A percentile compares a stretch with the other conserved stretches of the same genome.
phyloP scores from a whole-genome alignment of 2,113 vertebrate species.

The Nyctereutes procyonoides region DNA sequence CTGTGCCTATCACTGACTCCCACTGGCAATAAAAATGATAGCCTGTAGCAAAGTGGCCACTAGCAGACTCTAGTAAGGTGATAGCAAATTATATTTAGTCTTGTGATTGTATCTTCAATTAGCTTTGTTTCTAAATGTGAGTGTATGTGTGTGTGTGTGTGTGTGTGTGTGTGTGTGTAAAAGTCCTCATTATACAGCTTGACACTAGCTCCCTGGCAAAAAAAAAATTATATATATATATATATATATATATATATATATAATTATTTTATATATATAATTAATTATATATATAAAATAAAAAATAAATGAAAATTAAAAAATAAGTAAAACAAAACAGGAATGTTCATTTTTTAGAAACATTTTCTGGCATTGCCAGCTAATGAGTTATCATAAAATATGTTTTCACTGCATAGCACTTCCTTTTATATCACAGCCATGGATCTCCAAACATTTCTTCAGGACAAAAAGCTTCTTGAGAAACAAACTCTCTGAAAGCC shows the following conservation, averaged over 20 bases:
- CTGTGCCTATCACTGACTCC: conserved; percentile 72
- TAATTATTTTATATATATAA: no score
- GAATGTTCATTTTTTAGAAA: conserved; percentile 53
- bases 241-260: no score
- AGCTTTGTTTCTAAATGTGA: conserved; percentile 17
- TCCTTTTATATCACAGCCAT: conserved; percentile 11
- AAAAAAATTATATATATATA: no score
- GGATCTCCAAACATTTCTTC: conserved; percentile 57
- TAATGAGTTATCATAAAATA: not conserved
- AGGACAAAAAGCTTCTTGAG: conserved; percentile 58
- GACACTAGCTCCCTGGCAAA: not conserved
- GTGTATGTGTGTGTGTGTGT: not conserved
- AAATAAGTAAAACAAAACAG: not conserved
- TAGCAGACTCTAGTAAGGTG: conserved; percentile 33
- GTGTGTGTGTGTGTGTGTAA: not conserved
- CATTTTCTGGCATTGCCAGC: conserved; percentile 28
- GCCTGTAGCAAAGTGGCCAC: not conserved
- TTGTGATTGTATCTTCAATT: conserved; percentile 52
- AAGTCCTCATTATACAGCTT: not conserved
- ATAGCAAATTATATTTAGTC: conserved; percentile 52
- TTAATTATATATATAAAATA: not conserved
- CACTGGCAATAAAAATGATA: conserved; percentile 77
- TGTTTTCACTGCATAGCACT: conserved; percentile 34
- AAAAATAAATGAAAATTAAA: conserved; percentile 3
- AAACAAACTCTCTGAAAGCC: conserved; percentile 22